Evolutionary conservation across 2,888 invertebrate species (phyloP), one percentile per base, ranked within the genome.

Genomic region (Sphecodes monilicornis): DNA sequence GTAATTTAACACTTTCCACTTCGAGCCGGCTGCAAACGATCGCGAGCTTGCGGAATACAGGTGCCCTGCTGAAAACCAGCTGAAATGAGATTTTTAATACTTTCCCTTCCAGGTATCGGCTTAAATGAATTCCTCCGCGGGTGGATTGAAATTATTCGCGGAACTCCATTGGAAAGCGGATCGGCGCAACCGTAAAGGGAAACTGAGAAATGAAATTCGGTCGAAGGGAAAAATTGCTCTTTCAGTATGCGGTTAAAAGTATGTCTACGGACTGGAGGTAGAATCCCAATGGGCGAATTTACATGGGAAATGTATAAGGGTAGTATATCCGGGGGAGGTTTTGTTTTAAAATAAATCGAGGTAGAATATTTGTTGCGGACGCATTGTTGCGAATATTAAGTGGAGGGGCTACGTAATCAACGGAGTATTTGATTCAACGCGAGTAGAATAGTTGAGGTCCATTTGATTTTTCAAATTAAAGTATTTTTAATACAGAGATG

Each of bases 1-100:
- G 79, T 71, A 76, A 87, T 84, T 87, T 82, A 84, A 78, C 70
- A 78, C 54, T 73, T 39, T 32, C 66, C 60, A 57, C 57, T 80
- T 76, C 68, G 85, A 86, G 79, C 54, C 82, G 72, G 74, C 32
- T 71, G 18, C 41, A 76, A 36, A 50, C 39, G 74, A 86, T 86
- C 66, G 8, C 43, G 73, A 36, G 50, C 76, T 76, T 41, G 68
- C 54, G 64, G 79, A 78, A 82, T 57, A 71, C 85, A 84, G 78
- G 79, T 84, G 76, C 54, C 54, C 39, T 8, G 50, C 39, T 8
- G 50, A 22, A 66, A 80, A 66, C 43, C 64, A 54, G 32, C 54
- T 32, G 71, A 54, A 69, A 80, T 41, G 70, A 75, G 72, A 26
- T 75, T 76, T 85, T 78, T 78, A 81, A 81, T 80, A 78, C 70